phyloP scores from a whole-genome alignment of 2,113 vertebrate species.

The Hoplias malabaricus region DNA sequence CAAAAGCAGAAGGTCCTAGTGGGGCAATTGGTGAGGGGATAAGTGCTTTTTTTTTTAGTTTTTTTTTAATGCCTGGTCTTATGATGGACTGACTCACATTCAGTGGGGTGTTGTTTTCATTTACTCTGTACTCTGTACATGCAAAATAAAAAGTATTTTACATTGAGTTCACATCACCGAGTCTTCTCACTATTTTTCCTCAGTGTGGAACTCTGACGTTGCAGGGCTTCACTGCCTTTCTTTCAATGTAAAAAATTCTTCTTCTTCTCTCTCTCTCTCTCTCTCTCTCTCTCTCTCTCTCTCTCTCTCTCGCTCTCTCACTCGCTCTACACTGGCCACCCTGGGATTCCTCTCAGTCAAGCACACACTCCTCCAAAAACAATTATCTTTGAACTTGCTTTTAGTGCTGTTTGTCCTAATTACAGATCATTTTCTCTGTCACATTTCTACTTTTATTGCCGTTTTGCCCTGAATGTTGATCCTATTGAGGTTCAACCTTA shows the following conservation, averaged over 20 bases:
- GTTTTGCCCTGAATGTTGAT: constrained; percentile 67
- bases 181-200: neutral
- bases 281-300: constrained; percentile 26
- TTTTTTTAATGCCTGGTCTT: constrained; percentile 52
- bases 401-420: constrained; percentile 67
- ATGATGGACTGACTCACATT: constrained; percentile 60
- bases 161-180: constrained; percentile 36
- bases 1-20: constrained; percentile 58
- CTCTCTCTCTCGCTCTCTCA: constrained; percentile 7
- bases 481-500: constrained; percentile 65
- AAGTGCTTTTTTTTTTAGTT: constrained; percentile 10
- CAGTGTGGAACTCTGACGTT: neutral
- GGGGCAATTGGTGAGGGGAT: constrained; percentile 52
- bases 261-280: constrained; percentile 19
- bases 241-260: constrained; percentile 15
- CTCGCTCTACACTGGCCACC: constrained; percentile 58
- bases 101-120: constrained; percentile 57
- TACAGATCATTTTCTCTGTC: constrained; percentile 64
- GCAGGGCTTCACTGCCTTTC: neutral
- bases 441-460: constrained; percentile 59
- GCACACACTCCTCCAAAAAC: constrained; percentile 61
- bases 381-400: constrained; percentile 67
- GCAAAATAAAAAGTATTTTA: no score
- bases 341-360: constrained; percentile 68
- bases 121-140: constrained; percentile 10